Conservation (phyloP, 2,888 invertebrate genomes). For the Orthosia gracilis region DNA sequence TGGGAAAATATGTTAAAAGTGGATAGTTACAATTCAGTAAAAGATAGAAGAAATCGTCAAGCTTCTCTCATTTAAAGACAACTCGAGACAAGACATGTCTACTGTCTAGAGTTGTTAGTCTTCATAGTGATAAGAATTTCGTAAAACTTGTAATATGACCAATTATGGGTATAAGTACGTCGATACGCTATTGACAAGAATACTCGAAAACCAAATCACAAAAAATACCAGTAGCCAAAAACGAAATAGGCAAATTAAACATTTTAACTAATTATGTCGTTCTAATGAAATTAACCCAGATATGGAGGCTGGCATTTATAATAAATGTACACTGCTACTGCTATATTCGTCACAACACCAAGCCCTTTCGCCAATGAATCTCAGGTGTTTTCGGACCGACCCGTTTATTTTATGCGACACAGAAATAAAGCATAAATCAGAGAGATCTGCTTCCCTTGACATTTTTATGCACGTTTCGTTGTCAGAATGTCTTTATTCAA, state of each 20-base stretch:
- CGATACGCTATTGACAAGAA: background rate
- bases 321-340: constrained; percentile 40
- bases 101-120: background rate
- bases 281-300: constrained; percentile 52
- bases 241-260: constrained; percentile 9
- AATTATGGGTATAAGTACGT: too few species aligned
- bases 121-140: background rate
- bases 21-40: too few species aligned
- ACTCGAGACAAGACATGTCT: too few species aligned
- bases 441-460: constrained; percentile 49
- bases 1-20: background rate
- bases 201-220: background rate
- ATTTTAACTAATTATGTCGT: constrained; percentile 20
- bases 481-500: constrained; percentile 56
- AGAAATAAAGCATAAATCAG: constrained; percentile 67
- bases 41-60: background rate
- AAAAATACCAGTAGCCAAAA: constrained; percentile 5
- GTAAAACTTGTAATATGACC: too few species aligned
- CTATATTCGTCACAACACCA: constrained; percentile 47
- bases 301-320: constrained; percentile 25
- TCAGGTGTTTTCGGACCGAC: constrained; percentile 61
- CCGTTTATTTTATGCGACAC: constrained; percentile 65
- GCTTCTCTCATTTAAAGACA: too few species aligned
- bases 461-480: constrained; percentile 61
- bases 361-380: constrained; percentile 56